A percentile compares a stretch with the other conserved stretches of the same genome.
phyloP scores from a whole-genome alignment of 1,140 invertebrate genomes.

The Spodoptera litura region DNA sequence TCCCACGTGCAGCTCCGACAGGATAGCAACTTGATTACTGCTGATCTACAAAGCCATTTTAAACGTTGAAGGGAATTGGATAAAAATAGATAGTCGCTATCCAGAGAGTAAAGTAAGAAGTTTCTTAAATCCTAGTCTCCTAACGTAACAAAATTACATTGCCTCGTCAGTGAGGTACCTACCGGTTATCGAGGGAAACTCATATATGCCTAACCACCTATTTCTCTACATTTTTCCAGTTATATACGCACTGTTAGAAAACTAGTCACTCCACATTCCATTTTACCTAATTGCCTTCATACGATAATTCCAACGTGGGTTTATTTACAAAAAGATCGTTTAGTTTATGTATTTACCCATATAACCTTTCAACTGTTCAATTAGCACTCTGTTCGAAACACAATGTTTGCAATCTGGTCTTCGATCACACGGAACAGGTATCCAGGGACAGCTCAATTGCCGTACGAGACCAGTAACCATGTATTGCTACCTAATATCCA shows the following conservation, averaged over 20 bases:
- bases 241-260: neutral
- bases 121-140: too few relatives aligned
- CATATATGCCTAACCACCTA: neutral
- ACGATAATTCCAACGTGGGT: conserved; percentile 22
- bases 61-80: neutral
- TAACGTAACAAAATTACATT: too few relatives aligned
- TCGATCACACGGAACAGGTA: conserved; percentile 19
- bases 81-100: neutral
- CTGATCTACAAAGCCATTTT: conserved; percentile 17
- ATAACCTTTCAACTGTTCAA: conserved; percentile 36
- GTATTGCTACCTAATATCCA: conserved; percentile 20
- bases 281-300: conserved; percentile 25
- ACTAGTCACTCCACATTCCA: conserved; percentile 13
- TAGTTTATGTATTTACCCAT: conserved; percentile 7
- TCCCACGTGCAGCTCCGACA: conserved; percentile 55
- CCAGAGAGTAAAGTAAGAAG: too few relatives aligned
- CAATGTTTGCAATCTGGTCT: conserved; percentile 11
- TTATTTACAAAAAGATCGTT: conserved; percentile 8
- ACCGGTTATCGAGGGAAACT: neutral
- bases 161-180: too few relatives aligned
- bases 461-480: neutral
- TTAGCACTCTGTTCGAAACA: conserved; percentile 22
- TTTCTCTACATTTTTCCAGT: conserved; percentile 4
- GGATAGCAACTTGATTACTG: conserved; percentile 33
- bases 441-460: conserved; percentile 6